phyloP scores from a whole-genome alignment of 2,797 vertebrate species.

The Ptychadena robeensis region DNA sequence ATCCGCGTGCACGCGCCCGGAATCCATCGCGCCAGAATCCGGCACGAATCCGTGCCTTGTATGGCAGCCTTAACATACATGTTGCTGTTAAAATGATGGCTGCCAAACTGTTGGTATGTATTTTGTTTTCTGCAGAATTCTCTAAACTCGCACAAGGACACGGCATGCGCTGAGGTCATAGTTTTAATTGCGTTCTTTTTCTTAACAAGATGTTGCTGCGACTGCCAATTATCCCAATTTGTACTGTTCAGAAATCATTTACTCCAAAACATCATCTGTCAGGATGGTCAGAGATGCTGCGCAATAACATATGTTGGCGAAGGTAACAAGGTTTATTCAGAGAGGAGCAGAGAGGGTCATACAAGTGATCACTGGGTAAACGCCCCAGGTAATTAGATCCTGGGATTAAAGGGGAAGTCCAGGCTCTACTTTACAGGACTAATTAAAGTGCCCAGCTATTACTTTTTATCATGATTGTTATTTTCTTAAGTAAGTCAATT shows the following conservation, averaged over 20 bases:
- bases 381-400: neutral
- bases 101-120: neutral
- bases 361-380: neutral
- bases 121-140: neutral
- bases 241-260: slow-evolving; percentile 8
- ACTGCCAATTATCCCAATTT: slow-evolving; percentile 27
- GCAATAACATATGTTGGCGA: neutral
- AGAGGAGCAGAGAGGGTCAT: neutral
- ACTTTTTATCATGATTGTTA: too few relatives aligned
- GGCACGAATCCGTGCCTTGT: too few relatives aligned
- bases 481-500: too few relatives aligned
- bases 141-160: neutral
- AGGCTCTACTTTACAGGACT: too few relatives aligned
- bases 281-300: neutral
- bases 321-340: neutral
- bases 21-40: too few relatives aligned
- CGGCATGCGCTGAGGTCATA: too few relatives aligned
- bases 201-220: slow-evolving; percentile 8
- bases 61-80: slow-evolving; percentile 7
- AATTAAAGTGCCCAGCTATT: too few relatives aligned
- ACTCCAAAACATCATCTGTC: slow-evolving; percentile 7
- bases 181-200: neutral
- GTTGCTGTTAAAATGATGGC: neutral
- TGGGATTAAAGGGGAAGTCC: too few relatives aligned
- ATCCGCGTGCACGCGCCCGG: too few relatives aligned